phyloP scores from a whole-genome alignment of 2,113 vertebrate species.

The Mungos mungo region DNA sequence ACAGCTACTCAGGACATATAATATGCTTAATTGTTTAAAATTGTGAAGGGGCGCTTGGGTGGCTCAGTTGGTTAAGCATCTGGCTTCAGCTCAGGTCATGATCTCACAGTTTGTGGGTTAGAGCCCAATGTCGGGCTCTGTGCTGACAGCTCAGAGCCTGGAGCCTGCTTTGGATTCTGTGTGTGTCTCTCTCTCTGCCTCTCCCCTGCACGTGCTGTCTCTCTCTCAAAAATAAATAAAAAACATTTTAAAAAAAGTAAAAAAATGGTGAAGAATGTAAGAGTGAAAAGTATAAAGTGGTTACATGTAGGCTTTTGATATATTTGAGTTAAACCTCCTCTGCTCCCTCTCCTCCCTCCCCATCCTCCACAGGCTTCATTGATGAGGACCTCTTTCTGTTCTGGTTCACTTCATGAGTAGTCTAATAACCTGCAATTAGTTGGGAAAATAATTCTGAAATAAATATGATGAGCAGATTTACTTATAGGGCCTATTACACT shows the following conservation, averaged over 20 bases:
- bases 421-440: slow-evolving; percentile 2
- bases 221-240: too few species aligned
- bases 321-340: neutral
- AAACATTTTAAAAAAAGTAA: too few species aligned
- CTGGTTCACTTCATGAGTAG: neutral
- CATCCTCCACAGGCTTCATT: neutral
- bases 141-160: too few species aligned
- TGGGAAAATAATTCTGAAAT: slow-evolving; percentile 37
- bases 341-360: neutral
- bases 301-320: neutral
- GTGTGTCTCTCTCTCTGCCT: too few species aligned
- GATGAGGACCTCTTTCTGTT: neutral
- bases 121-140: too few species aligned
- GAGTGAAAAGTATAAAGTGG: neutral
- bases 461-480: slow-evolving; percentile 18
- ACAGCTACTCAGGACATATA: neutral
- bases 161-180: too few species aligned
- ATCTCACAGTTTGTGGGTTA: too few species aligned
- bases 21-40: neutral
- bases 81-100: too few species aligned
- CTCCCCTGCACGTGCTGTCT: too few species aligned
- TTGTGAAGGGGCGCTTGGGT: neutral
- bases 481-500: neutral
- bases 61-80: too few species aligned
- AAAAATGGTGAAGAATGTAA: neutral